Conservation (phyloP, 2,888 invertebrate genomes). For the Escarpia spicata region DNA sequence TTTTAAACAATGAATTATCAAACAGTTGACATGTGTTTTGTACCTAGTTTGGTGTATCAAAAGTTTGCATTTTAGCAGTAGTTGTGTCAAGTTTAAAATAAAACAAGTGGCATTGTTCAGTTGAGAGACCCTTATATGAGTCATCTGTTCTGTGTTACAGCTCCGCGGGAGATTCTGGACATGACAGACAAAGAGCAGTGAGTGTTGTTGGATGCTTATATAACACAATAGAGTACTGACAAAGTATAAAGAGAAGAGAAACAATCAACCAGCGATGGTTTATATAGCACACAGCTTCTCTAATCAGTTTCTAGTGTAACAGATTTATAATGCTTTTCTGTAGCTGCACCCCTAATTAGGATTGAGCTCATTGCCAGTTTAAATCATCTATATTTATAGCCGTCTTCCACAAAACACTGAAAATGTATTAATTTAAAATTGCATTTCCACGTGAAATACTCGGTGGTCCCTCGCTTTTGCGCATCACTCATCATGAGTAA, state of each 20-base stretch:
- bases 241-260: not conserved
- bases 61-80: not conserved
- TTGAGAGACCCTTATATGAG: not conserved
- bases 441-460: too few species aligned
- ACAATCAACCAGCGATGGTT: not conserved
- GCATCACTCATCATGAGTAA: too few species aligned
- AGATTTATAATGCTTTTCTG: too few species aligned
- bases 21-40: too few species aligned
- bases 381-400: too few species aligned
- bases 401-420: too few species aligned
- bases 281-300: not conserved
- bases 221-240: not conserved
- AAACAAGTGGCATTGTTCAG: not conserved
- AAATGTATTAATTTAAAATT: too few species aligned
- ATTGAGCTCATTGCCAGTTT: too few species aligned
- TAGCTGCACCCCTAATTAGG: too few species aligned
- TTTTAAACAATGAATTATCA: too few species aligned
- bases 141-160: constrained; percentile 61
- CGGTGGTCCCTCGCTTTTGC: too few species aligned
- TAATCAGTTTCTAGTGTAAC: not conserved
- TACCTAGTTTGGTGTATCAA: not conserved
- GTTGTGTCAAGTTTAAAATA: not conserved
- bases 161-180: constrained; percentile 84
- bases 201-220: constrained; percentile 54
- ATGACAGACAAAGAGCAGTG: constrained; percentile 87